Evolutionary conservation across 2,113 vertebrate species (phyloP).

Genomic region (Etia nguti): DNA sequence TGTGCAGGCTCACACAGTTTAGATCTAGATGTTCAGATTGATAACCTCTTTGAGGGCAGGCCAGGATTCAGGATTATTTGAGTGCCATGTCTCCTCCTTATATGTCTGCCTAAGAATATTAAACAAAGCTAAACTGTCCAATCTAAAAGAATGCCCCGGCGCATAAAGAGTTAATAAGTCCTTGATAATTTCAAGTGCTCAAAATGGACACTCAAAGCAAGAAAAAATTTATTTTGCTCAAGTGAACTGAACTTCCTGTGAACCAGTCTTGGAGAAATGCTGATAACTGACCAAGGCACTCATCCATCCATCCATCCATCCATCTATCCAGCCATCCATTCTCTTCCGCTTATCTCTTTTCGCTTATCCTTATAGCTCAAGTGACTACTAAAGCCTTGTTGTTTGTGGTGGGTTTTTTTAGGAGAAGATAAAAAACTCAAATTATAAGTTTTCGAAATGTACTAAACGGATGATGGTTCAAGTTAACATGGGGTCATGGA

Average conservation of each 20-base stretch:
- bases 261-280: not conserved
- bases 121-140: not conserved
- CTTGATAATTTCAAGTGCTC: not conserved
- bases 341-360: not conserved
- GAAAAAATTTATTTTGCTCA: not conserved
- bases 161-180: not conserved
- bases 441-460: not conserved
- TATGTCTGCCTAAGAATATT: not conserved
- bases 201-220: not conserved
- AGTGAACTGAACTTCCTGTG: not conserved
- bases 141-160: not conserved
- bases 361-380: not conserved
- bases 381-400: not conserved
- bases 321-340: not conserved
- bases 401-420: not conserved
- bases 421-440: not conserved
- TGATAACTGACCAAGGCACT: not conserved
- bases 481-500: not conserved
- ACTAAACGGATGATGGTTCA: not conserved
- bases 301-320: fast-evolving
- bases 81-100: not conserved
- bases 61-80: not conserved
- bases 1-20: not conserved
- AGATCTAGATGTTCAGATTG: not conserved
- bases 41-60: not conserved